Evolutionary conservation across 2,888 invertebrate species (phyloP).

Genomic region (Leptogaster cylindrica): DNA sequence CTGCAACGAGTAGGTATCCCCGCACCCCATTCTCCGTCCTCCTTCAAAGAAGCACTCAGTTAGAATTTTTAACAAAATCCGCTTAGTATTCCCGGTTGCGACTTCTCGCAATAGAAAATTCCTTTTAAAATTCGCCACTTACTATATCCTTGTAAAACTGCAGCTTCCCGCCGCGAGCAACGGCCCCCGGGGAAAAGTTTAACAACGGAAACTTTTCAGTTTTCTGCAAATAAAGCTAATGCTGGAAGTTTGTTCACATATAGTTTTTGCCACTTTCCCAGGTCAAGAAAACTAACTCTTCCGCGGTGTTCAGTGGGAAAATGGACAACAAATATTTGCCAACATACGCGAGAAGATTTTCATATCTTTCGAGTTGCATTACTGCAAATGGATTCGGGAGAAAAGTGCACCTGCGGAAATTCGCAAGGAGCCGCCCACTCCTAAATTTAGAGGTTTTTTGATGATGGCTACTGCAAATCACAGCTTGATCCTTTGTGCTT

Average conservation of each 20-base stretch:
- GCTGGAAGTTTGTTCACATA: not conserved
- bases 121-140: not conserved
- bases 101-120: not conserved
- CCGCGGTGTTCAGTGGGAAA: no score
- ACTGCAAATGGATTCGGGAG: no score
- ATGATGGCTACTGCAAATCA: not conserved
- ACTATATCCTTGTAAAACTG: not conserved
- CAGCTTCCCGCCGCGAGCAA: not conserved
- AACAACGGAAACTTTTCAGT: not conserved
- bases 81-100: not conserved
- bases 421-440: not conserved
- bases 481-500: slow-evolving; percentile 7
- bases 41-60: not conserved
- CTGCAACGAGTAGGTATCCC: not conserved
- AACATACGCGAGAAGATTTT: not conserved
- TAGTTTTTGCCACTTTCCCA: not conserved
- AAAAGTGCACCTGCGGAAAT: no score
- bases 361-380: not conserved
- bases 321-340: no score
- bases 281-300: not conserved
- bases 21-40: not conserved
- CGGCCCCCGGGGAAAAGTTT: not conserved
- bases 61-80: not conserved
- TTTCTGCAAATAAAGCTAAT: not conserved
- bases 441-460: slow-evolving; percentile 3